Evolutionary conservation across 2,888 invertebrate species (phyloP), one percentile per base, ranked within the genome.

Genomic region (Ypsolopha sequella): DNA sequence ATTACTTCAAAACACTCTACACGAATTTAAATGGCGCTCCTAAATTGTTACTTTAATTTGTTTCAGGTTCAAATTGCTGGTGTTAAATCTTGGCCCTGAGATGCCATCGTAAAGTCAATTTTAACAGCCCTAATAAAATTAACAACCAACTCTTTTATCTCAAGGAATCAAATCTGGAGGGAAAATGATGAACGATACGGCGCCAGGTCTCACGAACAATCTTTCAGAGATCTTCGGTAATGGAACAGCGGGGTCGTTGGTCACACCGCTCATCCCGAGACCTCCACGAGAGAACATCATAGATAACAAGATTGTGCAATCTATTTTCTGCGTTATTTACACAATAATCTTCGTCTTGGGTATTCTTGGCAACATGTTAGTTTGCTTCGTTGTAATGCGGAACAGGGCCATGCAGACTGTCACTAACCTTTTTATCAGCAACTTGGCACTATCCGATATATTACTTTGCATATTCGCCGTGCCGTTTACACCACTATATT

Each of bases 331-430:
- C 67, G 85, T 92, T 53, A 66, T 95, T 55, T 98, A 98, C 78
- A 90, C 92, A 7, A 87, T 91, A 10, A 95, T 98, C 57, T 99
- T 98, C 72, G 89, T 95, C 0, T 86, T 97, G 44, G 99, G 99
- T 2, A 87, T 97, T 1, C 91, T 93, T 61, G 98, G 98, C 0
- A 98, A 98, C 76, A 89, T 93, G 0, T 84, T 99, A 13, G 98
- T 99, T 24, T 96, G 97, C 67, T 98, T 93, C 70, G 97, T 99
- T 11, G 98, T 99, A 6, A 89, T 94, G 38, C 89, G 96, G 36
- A 98, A 97, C 79, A 93, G 92, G 60, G 93, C 95, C 35, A 98
- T 99, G 98, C 98, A 98, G 72, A 97, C 98, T 0, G 98, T 99
- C 39, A 99, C 99, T 4, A 99, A 99, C 75, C 90, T 97, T 50